Evolutionary conservation across 2,888 invertebrate species (phyloP).

Genomic region (Agelastica alni): DNA sequence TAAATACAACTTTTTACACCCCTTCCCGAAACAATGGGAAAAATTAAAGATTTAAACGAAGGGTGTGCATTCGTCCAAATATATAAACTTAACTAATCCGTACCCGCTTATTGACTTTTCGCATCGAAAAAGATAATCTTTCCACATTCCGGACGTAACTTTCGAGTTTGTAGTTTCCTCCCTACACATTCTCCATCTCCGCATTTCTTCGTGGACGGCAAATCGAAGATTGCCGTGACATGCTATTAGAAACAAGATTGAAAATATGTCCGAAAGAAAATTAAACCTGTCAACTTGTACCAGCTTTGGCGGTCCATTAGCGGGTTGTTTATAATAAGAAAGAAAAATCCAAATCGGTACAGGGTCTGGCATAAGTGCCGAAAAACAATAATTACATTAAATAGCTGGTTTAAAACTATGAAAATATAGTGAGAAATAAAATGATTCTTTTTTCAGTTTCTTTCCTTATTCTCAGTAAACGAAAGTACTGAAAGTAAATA

Average conservation of each 20-base stretch:
- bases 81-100: not conserved
- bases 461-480: too few relatives aligned
- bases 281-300: slow-evolving; percentile 29
- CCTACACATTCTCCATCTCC: slow-evolving; percentile 11
- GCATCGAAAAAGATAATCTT: not conserved
- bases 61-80: slow-evolving; percentile 1
- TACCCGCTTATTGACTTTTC: slow-evolving; percentile 2
- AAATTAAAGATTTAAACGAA: too few relatives aligned
- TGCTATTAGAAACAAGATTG: slow-evolving; percentile 28
- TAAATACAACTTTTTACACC: too few relatives aligned
- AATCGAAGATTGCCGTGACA: slow-evolving; percentile 25
- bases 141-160: not conserved
- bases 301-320: slow-evolving; percentile 12
- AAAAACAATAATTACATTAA: too few relatives aligned
- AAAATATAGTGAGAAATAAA: too few relatives aligned
- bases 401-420: too few relatives aligned
- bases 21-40: too few relatives aligned
- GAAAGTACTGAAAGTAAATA: too few relatives aligned
- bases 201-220: slow-evolving; percentile 10
- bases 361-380: too few relatives aligned
- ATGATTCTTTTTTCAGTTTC: too few relatives aligned
- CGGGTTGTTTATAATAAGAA: slow-evolving; percentile 12
- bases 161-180: not conserved
- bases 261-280: slow-evolving; percentile 29
- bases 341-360: too few relatives aligned